A percentile compares a stretch with the other conserved stretches of the same genome.
These are phyloP conservation scores for Drosophila pallidifrons DNA, from an alignment of 1,140 invertebrate genomes.

Conservation along the genomic window DNA sequence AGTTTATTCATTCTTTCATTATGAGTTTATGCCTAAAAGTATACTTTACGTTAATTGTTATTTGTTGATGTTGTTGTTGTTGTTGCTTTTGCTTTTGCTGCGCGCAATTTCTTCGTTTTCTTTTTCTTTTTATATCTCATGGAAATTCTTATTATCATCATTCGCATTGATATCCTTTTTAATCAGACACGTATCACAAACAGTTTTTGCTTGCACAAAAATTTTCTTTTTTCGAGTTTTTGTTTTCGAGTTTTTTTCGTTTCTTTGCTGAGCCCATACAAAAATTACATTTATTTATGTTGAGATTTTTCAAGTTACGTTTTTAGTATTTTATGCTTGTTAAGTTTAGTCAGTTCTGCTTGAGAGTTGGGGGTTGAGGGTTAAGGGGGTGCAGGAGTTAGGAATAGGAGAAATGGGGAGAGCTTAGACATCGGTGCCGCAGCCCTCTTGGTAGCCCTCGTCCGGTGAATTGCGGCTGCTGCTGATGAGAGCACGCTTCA, in stretches of 20 bases:
- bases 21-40: constrained; percentile 63
- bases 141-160: constrained; percentile 73
- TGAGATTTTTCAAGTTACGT: background rate
- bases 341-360: constrained; percentile 79
- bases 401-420: constrained; percentile 9
- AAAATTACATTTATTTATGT: constrained; percentile 22
- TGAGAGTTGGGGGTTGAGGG: background rate
- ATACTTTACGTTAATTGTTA: constrained; percentile 60
- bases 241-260: constrained; percentile 15
- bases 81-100: constrained; percentile 3
- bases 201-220: constrained; percentile 66
- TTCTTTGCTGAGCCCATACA: constrained; percentile 23
- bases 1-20: constrained; percentile 35
- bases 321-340: constrained; percentile 15
- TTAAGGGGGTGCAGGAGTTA: background rate
- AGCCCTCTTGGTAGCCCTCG: constrained; percentile 96
- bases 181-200: constrained; percentile 84
- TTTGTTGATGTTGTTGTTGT: constrained; percentile 45
- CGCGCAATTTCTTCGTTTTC: constrained; percentile 24
- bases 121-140: constrained; percentile 14
- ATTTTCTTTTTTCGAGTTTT: constrained; percentile 20
- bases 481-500: constrained; percentile 91
- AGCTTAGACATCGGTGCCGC: constrained; percentile 93
- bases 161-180: constrained; percentile 72
- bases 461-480: constrained; percentile 94